phyloP scores from a whole-genome alignment of 1,140 invertebrate genomes.

The Panonychus citri region DNA sequence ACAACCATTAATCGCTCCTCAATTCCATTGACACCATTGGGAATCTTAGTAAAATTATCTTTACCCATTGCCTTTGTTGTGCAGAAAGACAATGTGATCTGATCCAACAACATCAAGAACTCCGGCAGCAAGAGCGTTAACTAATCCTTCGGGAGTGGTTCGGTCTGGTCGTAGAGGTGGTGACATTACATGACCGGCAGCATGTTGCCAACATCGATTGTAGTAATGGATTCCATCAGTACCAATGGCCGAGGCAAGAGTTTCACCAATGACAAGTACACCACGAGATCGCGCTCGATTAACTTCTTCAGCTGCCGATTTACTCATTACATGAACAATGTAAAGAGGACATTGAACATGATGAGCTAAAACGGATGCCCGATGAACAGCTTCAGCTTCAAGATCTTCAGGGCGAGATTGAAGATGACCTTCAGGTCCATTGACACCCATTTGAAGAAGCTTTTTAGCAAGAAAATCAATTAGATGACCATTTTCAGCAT shows the following conservation, averaged over 20 bases:
- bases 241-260: conserved; percentile 63
- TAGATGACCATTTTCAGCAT: conserved; percentile 90
- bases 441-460: conserved; percentile 57
- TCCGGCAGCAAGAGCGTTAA: conserved; percentile 59
- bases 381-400: conserved; percentile 82
- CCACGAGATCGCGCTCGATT: conserved; percentile 17
- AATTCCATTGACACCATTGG: conserved; percentile 92
- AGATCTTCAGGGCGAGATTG: conserved; percentile 89
- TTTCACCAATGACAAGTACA: conserved; percentile 56
- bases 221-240: conserved; percentile 51
- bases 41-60: conserved; percentile 84
- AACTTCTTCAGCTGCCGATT: conserved; percentile 55
- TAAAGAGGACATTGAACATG: conserved; percentile 77
- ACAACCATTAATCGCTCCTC: conserved; percentile 90
- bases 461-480: conserved; percentile 39
- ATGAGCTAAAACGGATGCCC: conserved; percentile 78
- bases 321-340: conserved; percentile 91
- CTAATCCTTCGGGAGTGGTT: conserved; percentile 50
- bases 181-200: conserved; percentile 67
- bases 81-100: conserved; percentile 89
- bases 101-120: conserved; percentile 75
- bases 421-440: conserved; percentile 85
- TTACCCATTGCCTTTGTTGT: conserved; percentile 67
- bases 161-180: conserved; percentile 69
- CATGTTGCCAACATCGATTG: conserved; percentile 58